Conservation (phyloP, 2,888 invertebrate genomes). For the Margaritifera margaritifera region DNA sequence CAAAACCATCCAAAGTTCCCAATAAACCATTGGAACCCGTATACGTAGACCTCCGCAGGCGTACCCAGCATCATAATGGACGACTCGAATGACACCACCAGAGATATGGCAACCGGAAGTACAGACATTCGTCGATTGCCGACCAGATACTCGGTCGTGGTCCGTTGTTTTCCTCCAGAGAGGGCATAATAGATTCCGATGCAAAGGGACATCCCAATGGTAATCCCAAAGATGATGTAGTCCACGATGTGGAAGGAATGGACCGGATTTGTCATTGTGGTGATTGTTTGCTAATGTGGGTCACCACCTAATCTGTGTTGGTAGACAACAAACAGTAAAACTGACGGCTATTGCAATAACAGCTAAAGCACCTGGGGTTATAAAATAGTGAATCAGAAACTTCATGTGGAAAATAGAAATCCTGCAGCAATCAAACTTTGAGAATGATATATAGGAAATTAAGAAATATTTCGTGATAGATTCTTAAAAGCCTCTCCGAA, state of each 20-base stretch:
- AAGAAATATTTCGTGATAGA: too few species aligned
- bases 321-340: too few species aligned
- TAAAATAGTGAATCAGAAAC: too few species aligned
- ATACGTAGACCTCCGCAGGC: conserved; percentile 59
- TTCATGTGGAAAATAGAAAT: too few species aligned
- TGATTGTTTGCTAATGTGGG: too few species aligned
- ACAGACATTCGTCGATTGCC: conserved; percentile 68
- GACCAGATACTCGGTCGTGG: conserved; percentile 70
- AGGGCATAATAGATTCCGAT: conserved; percentile 74
- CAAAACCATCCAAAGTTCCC: conserved; percentile 55
- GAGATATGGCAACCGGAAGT: conserved; percentile 69
- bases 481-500: too few species aligned
- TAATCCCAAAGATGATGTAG: conserved; percentile 66
- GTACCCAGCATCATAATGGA: conserved; percentile 67
- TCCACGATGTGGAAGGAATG: conserved; percentile 31
- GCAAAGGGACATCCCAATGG: conserved; percentile 63
- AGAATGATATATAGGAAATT: too few species aligned
- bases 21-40: conserved; percentile 50
- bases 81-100: conserved; percentile 71
- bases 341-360: too few species aligned
- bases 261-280: conserved; percentile 20
- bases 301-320: too few species aligned
- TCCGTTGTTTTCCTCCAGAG: conserved; percentile 76
- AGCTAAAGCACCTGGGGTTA: too few species aligned
- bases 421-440: too few species aligned